A percentile compares a stretch with the other conserved stretches of the same genome.
Evolutionary conservation across 2,888 invertebrate genomes (phyloP).

Genomic region (Epistrophe eligans): DNA sequence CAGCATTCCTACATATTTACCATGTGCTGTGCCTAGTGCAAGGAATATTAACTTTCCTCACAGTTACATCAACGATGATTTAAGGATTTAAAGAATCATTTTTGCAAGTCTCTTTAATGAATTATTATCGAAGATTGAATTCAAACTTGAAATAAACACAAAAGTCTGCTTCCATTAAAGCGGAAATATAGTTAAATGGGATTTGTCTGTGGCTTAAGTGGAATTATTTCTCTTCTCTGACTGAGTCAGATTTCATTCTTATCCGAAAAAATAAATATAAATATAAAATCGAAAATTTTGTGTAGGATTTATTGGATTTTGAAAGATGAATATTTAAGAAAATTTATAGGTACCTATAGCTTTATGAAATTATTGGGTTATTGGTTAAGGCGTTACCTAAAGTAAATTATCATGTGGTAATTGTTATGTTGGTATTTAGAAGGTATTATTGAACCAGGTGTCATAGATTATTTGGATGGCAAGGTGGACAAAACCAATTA

Average conservation of each 20-base stretch:
- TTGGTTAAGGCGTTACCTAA: no score
- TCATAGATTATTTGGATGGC: no score
- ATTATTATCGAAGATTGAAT: not conserved
- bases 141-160: not conserved
- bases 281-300: not conserved
- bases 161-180: constrained; percentile 38
- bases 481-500: no score
- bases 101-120: constrained; percentile 52
- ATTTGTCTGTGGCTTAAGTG: constrained; percentile 63
- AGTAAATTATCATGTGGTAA: no score
- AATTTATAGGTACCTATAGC: no score
- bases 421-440: no score
- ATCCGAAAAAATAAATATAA: not conserved
- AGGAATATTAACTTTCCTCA: not conserved
- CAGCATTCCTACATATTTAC: constrained; percentile 13
- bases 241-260: constrained; percentile 1
- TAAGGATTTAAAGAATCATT: constrained; percentile 56
- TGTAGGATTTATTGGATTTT: no score
- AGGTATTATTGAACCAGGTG: no score
- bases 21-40: not conserved
- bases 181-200: constrained; percentile 63
- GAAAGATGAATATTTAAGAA: no score
- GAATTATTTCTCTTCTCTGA: constrained; percentile 47
- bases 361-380: no score
- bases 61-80: constrained; percentile 32